These are phyloP conservation scores for Cosmia trapezina DNA, from an alignment of 2,888 invertebrate genomes.

Conservation along the genomic window DNA sequence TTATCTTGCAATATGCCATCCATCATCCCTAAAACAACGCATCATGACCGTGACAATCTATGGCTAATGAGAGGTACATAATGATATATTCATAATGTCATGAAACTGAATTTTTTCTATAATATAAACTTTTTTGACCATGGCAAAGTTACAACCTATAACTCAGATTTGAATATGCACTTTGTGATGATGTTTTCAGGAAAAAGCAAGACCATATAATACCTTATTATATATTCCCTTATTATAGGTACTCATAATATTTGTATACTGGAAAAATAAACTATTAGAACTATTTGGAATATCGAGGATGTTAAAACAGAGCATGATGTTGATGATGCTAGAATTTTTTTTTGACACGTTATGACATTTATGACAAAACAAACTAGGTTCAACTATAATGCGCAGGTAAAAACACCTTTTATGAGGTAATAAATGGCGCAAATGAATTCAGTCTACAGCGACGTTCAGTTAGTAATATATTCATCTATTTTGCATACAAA, in stretches of 20 bases:
- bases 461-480: conserved; percentile 42
- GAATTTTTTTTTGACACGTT: not conserved
- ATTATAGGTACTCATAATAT: not conserved
- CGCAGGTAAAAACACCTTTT: conserved; percentile 32
- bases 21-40: conserved; percentile 10
- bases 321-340: not conserved
- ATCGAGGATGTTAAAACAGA: conserved; percentile 6
- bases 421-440: conserved; percentile 27
- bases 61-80: not conserved
- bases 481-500: conserved; percentile 56
- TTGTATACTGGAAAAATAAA: not conserved
- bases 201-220: too few species aligned
- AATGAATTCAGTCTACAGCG: conserved; percentile 51
- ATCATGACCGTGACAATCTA: conserved; percentile 10
- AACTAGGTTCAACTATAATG: conserved; percentile 5
- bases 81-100: not conserved
- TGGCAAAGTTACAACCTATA: not conserved
- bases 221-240: too few species aligned
- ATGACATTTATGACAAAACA: conserved; percentile 1
- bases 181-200: not conserved
- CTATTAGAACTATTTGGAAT: not conserved
- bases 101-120: conserved; percentile 6
- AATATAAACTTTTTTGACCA: not conserved
- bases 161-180: not conserved
- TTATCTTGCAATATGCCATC: conserved; percentile 29